A percentile compares a stretch with the other conserved stretches of the same genome.
phyloP scores from a whole-genome alignment of 2,888 invertebrate species.

The Cordilura impudica region DNA sequence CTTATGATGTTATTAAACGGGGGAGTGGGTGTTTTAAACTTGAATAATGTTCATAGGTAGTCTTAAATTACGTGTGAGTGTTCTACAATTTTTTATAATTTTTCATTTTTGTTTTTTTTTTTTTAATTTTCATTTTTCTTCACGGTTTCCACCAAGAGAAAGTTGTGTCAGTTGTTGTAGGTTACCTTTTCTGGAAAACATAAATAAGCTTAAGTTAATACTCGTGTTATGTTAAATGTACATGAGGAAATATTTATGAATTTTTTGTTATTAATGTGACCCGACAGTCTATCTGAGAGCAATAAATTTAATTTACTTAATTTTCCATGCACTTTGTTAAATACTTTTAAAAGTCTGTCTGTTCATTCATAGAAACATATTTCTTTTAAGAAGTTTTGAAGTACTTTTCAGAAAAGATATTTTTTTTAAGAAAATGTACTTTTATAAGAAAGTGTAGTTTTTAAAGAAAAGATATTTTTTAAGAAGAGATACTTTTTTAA shows the following conservation, averaged over 20 bases:
- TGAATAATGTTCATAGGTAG: constrained; percentile 33
- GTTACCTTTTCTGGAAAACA: too few relatives aligned
- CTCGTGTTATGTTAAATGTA: neutral
- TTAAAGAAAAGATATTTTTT: too few relatives aligned
- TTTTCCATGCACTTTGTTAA: too few relatives aligned
- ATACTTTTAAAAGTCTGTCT: too few relatives aligned
- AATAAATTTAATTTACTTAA: constrained; percentile 74
- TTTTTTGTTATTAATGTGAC: constrained; percentile 47
- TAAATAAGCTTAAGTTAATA: neutral
- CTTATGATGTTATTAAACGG: constrained; percentile 11
- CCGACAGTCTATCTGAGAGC: constrained; percentile 60
- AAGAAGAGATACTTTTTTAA: too few relatives aligned
- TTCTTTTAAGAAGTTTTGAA: too few relatives aligned
- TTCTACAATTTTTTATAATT: constrained; percentile 9
- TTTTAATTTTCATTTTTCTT: constrained; percentile 51
- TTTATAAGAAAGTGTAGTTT: too few relatives aligned
- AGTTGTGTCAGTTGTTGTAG: neutral
- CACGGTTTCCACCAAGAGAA: neutral
- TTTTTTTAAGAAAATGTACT: too few relatives aligned
- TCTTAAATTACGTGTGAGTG: constrained; percentile 30
- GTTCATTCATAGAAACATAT: too few relatives aligned
- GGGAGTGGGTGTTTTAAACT: constrained; percentile 14
- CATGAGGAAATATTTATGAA: neutral
- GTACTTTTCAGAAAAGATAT: too few relatives aligned
- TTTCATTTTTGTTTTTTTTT: constrained; percentile 20